Evolutionary conservation across 2,113 vertebrate genomes (phyloP), one percentile per base, ranked within the genome.

Genomic region (Scolopax mira): DNA sequence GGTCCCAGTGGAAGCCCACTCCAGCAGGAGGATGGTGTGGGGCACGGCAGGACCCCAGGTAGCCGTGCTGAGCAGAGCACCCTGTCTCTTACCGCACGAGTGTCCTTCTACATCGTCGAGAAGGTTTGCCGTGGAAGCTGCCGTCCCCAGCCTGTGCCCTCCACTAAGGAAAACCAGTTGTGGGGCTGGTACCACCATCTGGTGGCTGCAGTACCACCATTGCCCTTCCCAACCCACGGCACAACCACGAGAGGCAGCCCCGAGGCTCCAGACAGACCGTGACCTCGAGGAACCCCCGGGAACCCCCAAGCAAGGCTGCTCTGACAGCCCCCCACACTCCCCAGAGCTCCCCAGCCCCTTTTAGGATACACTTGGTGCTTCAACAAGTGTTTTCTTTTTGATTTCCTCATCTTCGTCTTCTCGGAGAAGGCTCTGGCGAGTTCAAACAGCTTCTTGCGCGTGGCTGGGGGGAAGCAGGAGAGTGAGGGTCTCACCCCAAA

Each of bases 341-440:
- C 24, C 10, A 2, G 46, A 33, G 55, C 37, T 48, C 75, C 35
- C 30, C 87, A 84, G n/a, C 54, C n/a, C 67, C 31, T 49, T 57
- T 78, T 97, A 99, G 99, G 99, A 99, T 99, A 99, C 98, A 97
- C 98, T 58, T 99, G 99, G 91, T 99, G 99, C 97, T 99, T 99
- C 90, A 99, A 92, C 79, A 99, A 98, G 35, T 98, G 97, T 98
- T 98, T 99, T 96, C 98, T 98, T 98, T 99, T 99, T 1, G 98
- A 98, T 98, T 99, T 99, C 96, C 98, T 99, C 98, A 99, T 98
- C 97, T 99, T 99, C 0, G 99, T 99, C 98, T 99, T 99, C 94
- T 99, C 99, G 0, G 99, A 99, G 97, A 99, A 99, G 39, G 98
- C 98, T 95, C 98, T 98, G 96, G 99, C 99, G 11, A 99, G 99